Evolutionary conservation across 2,113 vertebrate genomes (phyloP), one percentile per base, ranked within the genome.

Genomic region (Psephotus haematonotus): DNA sequence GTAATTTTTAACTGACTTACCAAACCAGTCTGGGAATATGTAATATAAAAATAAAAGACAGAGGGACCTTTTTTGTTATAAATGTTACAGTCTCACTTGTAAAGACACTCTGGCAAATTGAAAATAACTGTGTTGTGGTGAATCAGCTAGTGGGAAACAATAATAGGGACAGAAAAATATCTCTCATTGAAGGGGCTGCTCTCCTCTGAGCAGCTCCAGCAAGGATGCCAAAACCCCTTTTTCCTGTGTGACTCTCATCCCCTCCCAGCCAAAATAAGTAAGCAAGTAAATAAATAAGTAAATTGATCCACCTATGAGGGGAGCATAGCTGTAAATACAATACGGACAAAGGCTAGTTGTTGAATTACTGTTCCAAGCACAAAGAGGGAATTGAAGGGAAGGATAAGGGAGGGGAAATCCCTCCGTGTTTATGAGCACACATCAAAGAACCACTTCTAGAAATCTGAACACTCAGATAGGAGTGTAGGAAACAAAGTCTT

Each of bases 381-480:
- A 95, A 91, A 90, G 90, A 86, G 7, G 27, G 69, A 92, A 90
- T 70, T 95, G 87, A 96, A 82, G 50, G 52, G 31, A 92, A 88
- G 35, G 23, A 90, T 91, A 64, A 84, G 59, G 89, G 80, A 93
- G 62, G 72, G 87, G 63, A 97, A 97, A 95, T 88, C 82, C 77
- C 60, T 87, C 50, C 0, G 0, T 96, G 83, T 94, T 97, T 95
- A 93, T 86, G 37, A 95, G 69, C 13, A 70, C 22, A 88, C 79
- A 95, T 97, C 95, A 97, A 96, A 97, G 88, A 81, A 64, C 63
- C 62, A 80, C 86, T 95, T 94, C 89, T 41, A 93, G 94, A 92
- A 96, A 96, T 89, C 91, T 93, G 88, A 96, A 95, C 37, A 24
- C 67, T 88, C 37, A 60, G 76, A 72, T 81, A 86, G 52, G 64